Evolutionary conservation across 1,140 invertebrate genomes (phyloP), one percentile per base, ranked within the genome.

Genomic region (Acromyrmex echinatior): DNA sequence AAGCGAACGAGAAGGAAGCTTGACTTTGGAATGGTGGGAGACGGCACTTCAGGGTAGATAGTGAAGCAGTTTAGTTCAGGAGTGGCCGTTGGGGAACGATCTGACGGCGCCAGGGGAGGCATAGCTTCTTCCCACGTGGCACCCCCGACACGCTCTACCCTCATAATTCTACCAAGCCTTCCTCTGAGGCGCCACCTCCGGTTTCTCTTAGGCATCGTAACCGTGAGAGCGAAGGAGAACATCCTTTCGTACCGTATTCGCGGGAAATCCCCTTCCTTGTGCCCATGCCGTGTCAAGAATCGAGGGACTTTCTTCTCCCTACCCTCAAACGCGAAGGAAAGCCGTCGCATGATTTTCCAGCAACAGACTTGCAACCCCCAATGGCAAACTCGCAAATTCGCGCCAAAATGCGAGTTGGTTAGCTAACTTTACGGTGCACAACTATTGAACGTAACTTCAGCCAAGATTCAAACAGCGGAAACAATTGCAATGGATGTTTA

Each of bases 51-150:
- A 79, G 76, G 77, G 87, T 87, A 90, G 88, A 91, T 93, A 93
- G 92, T 86, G 84, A 89, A 92, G 93, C 92, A 94, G 93, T 94
- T 94, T 94, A 94, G 94, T 93, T 94, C 90, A 78, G 86, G 92
- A 95, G 93, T 95, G 93, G 92, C 87, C 95, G 90, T 95, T 95
- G 90, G 95, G 95, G 95, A 95, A 93, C 94, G 92, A 95, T 95
- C 92, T 91, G 88, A 92, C 70, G 92, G 92, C 93, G 91, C 92
- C 95, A 93, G 88, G 94, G 95, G 94, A 95, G 92, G 92, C 93
- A 95, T 95, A 95, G 94, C 93, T 94, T 92, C 93, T 94, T 93
- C 92, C 93, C 92, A 94, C 93, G 93, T 95, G 93, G 92, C 92
- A 93, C 91, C 92, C 93, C 81, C 91, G 91, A 88, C 92, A 92